phyloP scores from a whole-genome alignment of 1,140 invertebrate genomes.

The Lycorma delicatula region DNA sequence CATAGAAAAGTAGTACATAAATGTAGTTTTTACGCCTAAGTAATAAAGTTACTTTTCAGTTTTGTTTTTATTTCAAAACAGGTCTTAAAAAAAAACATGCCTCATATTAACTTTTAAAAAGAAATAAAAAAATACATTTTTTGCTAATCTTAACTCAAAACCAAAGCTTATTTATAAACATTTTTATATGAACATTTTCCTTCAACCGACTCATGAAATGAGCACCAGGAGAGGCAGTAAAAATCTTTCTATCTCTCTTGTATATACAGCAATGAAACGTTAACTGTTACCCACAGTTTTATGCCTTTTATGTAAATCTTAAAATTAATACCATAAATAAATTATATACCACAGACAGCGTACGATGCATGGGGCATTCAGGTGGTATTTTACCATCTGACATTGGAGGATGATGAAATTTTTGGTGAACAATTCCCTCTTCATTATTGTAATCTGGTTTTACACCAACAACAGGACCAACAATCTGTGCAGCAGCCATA shows the following conservation, averaged over 20 bases:
- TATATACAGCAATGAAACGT: background rate
- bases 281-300: background rate
- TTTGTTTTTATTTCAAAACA: too few species aligned
- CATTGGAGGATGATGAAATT: background rate
- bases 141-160: too few species aligned
- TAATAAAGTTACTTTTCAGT: too few species aligned
- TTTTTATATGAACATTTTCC: too few species aligned
- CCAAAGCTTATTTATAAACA: too few species aligned
- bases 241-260: background rate
- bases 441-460: background rate
- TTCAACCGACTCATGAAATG: too few species aligned
- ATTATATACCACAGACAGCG: conserved; percentile 19
- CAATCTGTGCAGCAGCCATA: conserved; percentile 9
- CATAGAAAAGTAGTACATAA: too few species aligned
- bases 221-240: background rate
- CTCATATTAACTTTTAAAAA: too few species aligned
- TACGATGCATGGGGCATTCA: conserved; percentile 67
- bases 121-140: too few species aligned
- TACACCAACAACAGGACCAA: background rate
- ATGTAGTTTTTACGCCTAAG: too few species aligned
- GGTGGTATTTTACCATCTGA: conserved; percentile 44
- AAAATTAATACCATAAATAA: background rate
- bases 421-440: background rate
- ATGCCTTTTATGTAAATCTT: background rate
- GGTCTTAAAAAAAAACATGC: too few species aligned